Evolutionary conservation across 2,888 invertebrate species (phyloP).

Genomic region (Synergus umbraculus): DNA sequence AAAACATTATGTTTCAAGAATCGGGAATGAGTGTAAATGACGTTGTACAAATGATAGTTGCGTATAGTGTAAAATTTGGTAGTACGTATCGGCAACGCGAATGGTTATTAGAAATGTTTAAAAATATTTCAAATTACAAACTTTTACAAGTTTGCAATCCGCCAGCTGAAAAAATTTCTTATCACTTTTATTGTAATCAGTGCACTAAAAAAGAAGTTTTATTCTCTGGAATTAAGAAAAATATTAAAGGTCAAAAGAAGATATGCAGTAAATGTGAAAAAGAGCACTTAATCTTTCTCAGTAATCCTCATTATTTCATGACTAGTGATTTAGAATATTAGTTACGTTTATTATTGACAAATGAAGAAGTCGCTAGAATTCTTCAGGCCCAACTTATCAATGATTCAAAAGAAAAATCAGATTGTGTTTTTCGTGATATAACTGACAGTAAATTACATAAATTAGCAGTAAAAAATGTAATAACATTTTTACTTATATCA

Average conservation of each 20-base stretch:
- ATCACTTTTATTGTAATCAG: slow-evolving; percentile 30
- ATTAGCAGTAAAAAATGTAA: slow-evolving; percentile 73
- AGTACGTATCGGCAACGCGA: slow-evolving; percentile 1
- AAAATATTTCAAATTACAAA: slow-evolving; percentile 32
- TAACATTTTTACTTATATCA: no score
- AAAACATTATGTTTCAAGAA: slow-evolving; percentile 40
- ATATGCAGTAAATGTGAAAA: background rate
- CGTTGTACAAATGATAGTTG: slow-evolving; percentile 32
- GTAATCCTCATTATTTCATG: background rate
- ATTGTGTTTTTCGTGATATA: background rate
- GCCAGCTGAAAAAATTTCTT: slow-evolving; percentile 16
- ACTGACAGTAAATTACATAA: no score
- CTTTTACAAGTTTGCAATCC: slow-evolving; percentile 33
- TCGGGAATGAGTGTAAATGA: slow-evolving; percentile 28
- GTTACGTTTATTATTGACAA: no score
- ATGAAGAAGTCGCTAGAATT: no score
- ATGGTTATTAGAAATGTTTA: slow-evolving; percentile 27
- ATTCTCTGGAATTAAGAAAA: slow-evolving; percentile 17
- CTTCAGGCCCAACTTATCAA: no score
- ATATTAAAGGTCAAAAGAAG: background rate
- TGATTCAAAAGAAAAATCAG: no score
- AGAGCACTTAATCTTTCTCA: slow-evolving; percentile 1
- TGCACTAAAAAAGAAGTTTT: slow-evolving; percentile 18
- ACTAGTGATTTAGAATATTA: background rate
- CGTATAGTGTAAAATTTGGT: slow-evolving; percentile 33